Base-by-base conservation (phyloP, 2,888 invertebrate genomes). In the Pseudococcus viburni region DNA sequence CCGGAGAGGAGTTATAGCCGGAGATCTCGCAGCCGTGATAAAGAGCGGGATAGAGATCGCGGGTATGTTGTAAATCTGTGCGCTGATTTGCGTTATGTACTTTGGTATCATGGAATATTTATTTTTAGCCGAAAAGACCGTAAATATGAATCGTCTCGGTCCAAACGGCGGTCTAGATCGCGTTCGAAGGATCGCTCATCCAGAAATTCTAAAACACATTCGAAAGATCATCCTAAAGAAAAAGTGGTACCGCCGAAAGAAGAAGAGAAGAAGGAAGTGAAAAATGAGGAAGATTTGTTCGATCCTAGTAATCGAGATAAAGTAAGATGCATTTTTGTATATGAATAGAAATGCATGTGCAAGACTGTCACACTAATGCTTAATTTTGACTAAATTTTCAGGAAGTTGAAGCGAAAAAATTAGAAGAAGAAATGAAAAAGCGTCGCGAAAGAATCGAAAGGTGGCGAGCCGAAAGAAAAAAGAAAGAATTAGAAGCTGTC, bases 371-470 rank as follows among this genome's bases (percentile, higher is more conserved):
- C 22, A 59, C 22, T 22, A 19, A n/a, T 64, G 1, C 11, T 64
- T 9, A 12, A 77, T 51, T 73, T 68, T 1, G 12, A 26, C 2
- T 17, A 15, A 22, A 39, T 85, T 86, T 88, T 88, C 39, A 96
- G 94, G 98, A 98, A 92, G 97, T 96, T 91, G 97, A 97, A 91
- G 97, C 97, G 91, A 96, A 95, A 90, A 94, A 96, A 46, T 92
- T 99, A 46, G 99, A 99, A 92, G 93, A 95, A 22, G 98, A 99
- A 93, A 99, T 99, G 98, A 97, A 97, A 91, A 98, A 97, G 91
- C 94, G 99, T 6, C 93, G 98, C 0, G 98, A 99, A 90, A 94
- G 99, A 86, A 98, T 99, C 89, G 99, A 99, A 92, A 94, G 98
- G 87, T 99, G 98, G 98, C 93, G 99, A 83, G 97, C 97, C 0